Base-by-base conservation (phyloP, 2,797 vertebrate genomes). In the Borostomias antarcticus region DNA sequence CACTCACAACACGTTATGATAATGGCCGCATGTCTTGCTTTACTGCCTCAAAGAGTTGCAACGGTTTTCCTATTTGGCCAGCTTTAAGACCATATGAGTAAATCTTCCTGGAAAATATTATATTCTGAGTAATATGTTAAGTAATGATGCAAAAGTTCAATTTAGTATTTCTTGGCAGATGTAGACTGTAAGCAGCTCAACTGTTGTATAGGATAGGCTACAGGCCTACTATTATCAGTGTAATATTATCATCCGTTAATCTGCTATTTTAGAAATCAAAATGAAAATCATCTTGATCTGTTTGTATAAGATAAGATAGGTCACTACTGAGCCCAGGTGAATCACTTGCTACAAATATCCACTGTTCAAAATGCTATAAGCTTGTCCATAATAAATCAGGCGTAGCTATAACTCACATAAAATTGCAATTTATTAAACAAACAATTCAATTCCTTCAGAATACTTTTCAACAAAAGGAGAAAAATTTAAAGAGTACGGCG, bases 361-460 rank as follows among this genome's bases (percentile, higher is more conserved):
- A n/a, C 32, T 37, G 30, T 68, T 64, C 40, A 54, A 23, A 64
- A 35, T 47, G 71, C 72, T 88, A 66, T 19, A 56, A 70, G 61
- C 52, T 69, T 73, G 69, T 75, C 66, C 81, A 89, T 80, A 93
- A 97, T 90, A 91, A 95, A 96, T 83, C 93, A 98, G 94, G 89
- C 95, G 83, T 88, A 82, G 84, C 61, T 90, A 90, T 93, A 94
- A 91, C 93, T 96, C 93, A 92, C 94, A 94, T 89, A 91, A 93
- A 96, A 98, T 93, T 94, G 93, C 91, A 92, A 98, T 99, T 99
- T 99, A 98, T 99, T 98, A 95, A 96, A 97, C 94, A 96, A 96
- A 95, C 92, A 96, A 95, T 94, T 93, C 93, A 94, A 87, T 93
- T 95, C 93, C 94, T 96, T 96, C 93, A 92, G 85, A 93, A 93